phyloP scores from a whole-genome alignment of 2,888 invertebrate genomes.

The Philereme transversata region DNA sequence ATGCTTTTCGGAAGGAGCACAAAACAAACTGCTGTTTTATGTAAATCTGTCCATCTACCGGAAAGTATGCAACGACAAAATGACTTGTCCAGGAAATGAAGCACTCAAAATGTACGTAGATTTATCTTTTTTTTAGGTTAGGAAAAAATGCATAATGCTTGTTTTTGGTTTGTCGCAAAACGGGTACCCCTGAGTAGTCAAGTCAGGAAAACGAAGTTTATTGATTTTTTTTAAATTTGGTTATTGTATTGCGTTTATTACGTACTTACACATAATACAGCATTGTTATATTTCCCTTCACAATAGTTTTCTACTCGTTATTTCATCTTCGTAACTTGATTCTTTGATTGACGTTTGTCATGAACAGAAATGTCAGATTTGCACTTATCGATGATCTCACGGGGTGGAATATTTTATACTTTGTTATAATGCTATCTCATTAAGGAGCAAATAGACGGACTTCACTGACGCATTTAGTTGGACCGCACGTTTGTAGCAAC shows the following conservation, averaged over 20 bases:
- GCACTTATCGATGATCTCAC: slow-evolving; percentile 55
- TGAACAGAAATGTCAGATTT: slow-evolving; percentile 53
- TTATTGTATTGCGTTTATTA: no score
- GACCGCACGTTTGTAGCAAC: slow-evolving; percentile 4
- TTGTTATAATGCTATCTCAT: slow-evolving; percentile 34
- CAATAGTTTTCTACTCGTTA: not conserved
- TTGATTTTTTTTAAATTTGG: not conserved
- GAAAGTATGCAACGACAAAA: slow-evolving; percentile 79
- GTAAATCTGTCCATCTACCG: slow-evolving; percentile 71
- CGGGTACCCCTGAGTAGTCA: slow-evolving; percentile 10
- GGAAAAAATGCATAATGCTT: slow-evolving; percentile 31
- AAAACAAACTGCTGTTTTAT: slow-evolving; percentile 78
- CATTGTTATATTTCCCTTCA: no score
- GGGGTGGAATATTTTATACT: slow-evolving; percentile 47
- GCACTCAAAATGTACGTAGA: slow-evolving; percentile 60
- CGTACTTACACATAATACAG: no score
- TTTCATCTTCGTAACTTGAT: slow-evolving; percentile 27
- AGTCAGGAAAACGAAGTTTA: not conserved
- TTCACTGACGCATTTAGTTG: not conserved
- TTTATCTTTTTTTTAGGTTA: slow-evolving; percentile 54
- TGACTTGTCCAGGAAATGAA: slow-evolving; percentile 79
- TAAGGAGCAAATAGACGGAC: not conserved
- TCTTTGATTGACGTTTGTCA: slow-evolving; percentile 34
- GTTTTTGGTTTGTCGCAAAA: slow-evolving; percentile 29
- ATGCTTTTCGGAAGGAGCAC: slow-evolving; percentile 49